phyloP scores from a whole-genome alignment of 2,113 vertebrate genomes.

The Platichthys flesus region DNA sequence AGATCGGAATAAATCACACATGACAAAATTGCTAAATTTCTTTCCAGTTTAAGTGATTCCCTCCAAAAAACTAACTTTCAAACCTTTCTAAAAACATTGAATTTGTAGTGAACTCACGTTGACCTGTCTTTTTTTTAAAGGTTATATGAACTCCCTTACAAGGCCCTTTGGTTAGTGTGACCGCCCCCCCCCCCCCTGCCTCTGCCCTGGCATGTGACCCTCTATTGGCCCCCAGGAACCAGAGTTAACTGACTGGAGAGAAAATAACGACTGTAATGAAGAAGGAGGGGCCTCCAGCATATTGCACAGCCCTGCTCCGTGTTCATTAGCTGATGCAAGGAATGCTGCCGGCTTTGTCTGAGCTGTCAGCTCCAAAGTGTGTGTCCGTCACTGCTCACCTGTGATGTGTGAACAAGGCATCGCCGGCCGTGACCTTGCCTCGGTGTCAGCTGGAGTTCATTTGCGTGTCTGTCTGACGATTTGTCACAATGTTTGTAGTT shows the following conservation, averaged over 20 bases:
- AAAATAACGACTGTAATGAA: slow-evolving; percentile 19
- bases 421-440: slow-evolving; percentile 14
- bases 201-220: background rate
- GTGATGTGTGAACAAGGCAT: slow-evolving; percentile 34
- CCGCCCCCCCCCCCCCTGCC: no score
- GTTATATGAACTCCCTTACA: background rate
- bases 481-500: background rate
- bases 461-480: slow-evolving; percentile 3
- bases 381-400: slow-evolving; percentile 47
- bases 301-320: slow-evolving; percentile 12
- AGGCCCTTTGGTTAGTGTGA: background rate
- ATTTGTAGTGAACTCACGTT: background rate
- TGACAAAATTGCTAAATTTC: no score
- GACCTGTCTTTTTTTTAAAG: background rate
- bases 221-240: background rate
- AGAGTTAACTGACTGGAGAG: slow-evolving; percentile 4
- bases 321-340: slow-evolving; percentile 41
- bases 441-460: slow-evolving; percentile 44
- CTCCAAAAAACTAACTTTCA: no score
- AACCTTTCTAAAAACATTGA: background rate
- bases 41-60: no score
- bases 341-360: slow-evolving; percentile 61
- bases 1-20: no score
- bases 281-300: background rate
- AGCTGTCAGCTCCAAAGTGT: slow-evolving; percentile 60